Evolutionary conservation across 2,797 vertebrate species (phyloP), one percentile per base, ranked within the genome.

Genomic region (Onychomys leucogaster): DNA sequence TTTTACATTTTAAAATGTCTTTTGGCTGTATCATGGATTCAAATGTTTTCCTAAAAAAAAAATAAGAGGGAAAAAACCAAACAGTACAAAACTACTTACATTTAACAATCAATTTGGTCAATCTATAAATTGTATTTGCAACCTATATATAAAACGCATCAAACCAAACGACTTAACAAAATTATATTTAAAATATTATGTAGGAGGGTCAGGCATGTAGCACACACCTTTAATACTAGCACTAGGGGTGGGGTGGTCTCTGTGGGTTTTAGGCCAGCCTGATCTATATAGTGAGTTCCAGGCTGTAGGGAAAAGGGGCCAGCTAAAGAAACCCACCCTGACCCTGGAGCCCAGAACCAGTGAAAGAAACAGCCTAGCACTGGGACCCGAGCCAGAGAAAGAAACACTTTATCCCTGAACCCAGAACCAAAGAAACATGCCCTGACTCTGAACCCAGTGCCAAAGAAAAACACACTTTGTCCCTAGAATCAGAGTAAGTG

Each of bases 61-160:
- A 77, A 21, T 82, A 90, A 49, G 84, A 13, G n/a, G 25, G 10
- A 57, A 61, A 57, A 84, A 43, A 69, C 25, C 41, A 83, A 67
- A 46, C 32, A 78, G 65, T 92, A 92, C 17, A 94, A 94, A 90
- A 92, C 43, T 89, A 82, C 61, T 78, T 92, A 49, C 16, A 87
- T 49, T 95, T 77, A 91, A 63, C 85, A 92, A 97, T 65, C 25
- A 89, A 86, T 65, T 78, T 87, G 61, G 55, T 87, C 75, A 94
- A 89, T 21, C 43, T 92, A 92, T 52, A 82, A 78, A 55, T 81
- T 83, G 17, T 78, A 78, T 78, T 90, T 19, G 17, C 94, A 49
- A 76, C 16, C 57, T 67, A 90, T 16, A 55, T 92, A 90, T 76
- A 95, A 92, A 95, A 92, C 41, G 14, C 52, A 92, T 77, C 34